A percentile compares a stretch with the other conserved stretches of the same genome.
Conservation (phyloP, 1,140 invertebrate genomes). For the Apis mellifera region DNA sequence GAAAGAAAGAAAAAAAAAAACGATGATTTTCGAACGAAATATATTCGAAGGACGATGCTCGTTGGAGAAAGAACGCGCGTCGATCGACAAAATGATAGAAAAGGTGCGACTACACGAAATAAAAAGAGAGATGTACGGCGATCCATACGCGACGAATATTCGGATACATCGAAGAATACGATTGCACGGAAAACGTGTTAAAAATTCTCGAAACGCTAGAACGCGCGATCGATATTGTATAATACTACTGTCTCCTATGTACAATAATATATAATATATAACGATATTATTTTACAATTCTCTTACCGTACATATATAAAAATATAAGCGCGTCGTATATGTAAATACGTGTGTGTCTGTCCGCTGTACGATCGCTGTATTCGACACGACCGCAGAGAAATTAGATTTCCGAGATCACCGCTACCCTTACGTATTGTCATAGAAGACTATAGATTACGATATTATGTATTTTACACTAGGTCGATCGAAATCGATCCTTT, state of each 20-base stretch:
- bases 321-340: conserved; percentile 45
- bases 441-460: conserved; percentile 36
- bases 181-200: neutral
- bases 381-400: neutral
- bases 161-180: neutral
- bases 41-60: neutral
- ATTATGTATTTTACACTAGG: conserved; percentile 10
- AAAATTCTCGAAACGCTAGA: conserved; percentile 6
- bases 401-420: conserved; percentile 19
- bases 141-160: conserved; percentile 6
- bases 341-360: neutral
- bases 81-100: neutral
- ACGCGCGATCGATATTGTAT: conserved; percentile 11
- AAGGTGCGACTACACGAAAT: neutral
- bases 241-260: conserved; percentile 30
- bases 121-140: neutral
- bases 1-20: too few relatives aligned
- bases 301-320: conserved; percentile 45
- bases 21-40: neutral
- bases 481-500: conserved; percentile 27
- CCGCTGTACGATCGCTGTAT: neutral
- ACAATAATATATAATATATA: conserved; percentile 3
- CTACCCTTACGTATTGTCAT: conserved; percentile 41
- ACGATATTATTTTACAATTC: conserved; percentile 32
- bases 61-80: neutral